Evolutionary conservation across 2,888 invertebrate genomes (phyloP).

Genomic region (Cosmia pyralina): DNA sequence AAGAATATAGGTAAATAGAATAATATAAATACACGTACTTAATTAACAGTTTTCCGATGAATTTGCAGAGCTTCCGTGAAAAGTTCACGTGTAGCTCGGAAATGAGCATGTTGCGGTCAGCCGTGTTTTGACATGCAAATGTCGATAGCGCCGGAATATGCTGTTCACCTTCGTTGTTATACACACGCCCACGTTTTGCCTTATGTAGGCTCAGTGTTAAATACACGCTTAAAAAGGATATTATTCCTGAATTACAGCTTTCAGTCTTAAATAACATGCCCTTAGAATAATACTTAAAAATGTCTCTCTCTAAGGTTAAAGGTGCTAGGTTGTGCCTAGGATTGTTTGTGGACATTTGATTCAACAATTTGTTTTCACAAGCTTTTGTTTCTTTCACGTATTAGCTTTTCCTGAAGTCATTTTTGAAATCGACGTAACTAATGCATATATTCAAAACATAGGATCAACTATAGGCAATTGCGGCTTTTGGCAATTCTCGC

Average conservation of each 20-base stretch:
- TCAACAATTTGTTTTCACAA: not conserved
- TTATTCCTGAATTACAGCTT: slow-evolving; percentile 21
- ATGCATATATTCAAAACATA: not conserved
- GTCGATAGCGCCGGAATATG: slow-evolving; percentile 63
- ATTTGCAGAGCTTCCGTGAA: slow-evolving; percentile 71
- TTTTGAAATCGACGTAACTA: not conserved
- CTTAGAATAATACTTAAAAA: slow-evolving; percentile 3
- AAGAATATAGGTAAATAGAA: not conserved
- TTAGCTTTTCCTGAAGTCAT: not conserved
- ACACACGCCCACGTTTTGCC: slow-evolving; percentile 36
- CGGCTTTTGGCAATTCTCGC: no score
- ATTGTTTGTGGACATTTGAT: slow-evolving; percentile 7
- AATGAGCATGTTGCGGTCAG: slow-evolving; percentile 82
- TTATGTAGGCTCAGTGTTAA: slow-evolving; percentile 32
- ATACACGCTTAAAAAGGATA: slow-evolving; percentile 15
- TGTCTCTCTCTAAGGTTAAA: not conserved
- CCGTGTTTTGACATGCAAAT: slow-evolving; percentile 84
- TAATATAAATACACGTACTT: slow-evolving; percentile 16
- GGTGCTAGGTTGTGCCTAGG: not conserved
- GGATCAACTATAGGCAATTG: no score
- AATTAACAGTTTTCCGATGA: slow-evolving; percentile 59
- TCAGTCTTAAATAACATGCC: slow-evolving; percentile 9
- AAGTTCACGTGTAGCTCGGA: slow-evolving; percentile 75
- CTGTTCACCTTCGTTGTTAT: slow-evolving; percentile 55
- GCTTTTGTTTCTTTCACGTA: not conserved